Evolutionary conservation across 2,888 invertebrate genomes (phyloP), one percentile per base, ranked within the genome.

Genomic region (Panopea generosa): DNA sequence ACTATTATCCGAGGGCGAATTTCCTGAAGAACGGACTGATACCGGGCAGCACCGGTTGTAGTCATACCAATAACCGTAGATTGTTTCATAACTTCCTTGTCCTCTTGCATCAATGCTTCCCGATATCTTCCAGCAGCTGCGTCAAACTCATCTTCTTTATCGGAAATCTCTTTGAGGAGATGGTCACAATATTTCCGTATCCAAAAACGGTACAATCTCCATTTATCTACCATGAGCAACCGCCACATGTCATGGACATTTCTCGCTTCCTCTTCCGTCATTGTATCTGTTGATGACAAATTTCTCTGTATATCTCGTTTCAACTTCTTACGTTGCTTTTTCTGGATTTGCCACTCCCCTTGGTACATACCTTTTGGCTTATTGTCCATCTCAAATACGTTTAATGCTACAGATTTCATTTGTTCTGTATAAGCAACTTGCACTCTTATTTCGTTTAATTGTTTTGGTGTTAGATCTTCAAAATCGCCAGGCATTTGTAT

Each of bases 11-110:
- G 85, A 6, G 93, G 92, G n/a, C 89, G 81, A 22, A 93, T 85
- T 26, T 84, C 78, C 94, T 83, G 95, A 95, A 1, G 92, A 92
- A n/a, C 89, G 81, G 26, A 93, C 24, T 87, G 87, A 67, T 90
- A 91, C 38, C 88, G 76, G 2, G 91, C 91, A 26, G 92, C 91
- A 14, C 89, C 90, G 11, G 92, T 91, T 20, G 91, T 92, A n/a
- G 91, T 92, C 91, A 92, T 90, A 7, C 90, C 91, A 57, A 92
- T 86, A 1, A 92, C 83, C 2, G 82, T 87, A 14, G 87, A 84
- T 4, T 79, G 78, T 50, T 81, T 76, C 82, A 91, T 82, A 3
- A 90, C 86, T 20, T 76, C 77, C n/a, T 85, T 82, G 72, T 92
- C 91, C 60, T 89, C 87, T 55, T 90, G 84, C 61, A 83, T 73